Evolutionary conservation across 2,888 invertebrate species (phyloP).

Genomic region (Carpatolechia fugitivella): DNA sequence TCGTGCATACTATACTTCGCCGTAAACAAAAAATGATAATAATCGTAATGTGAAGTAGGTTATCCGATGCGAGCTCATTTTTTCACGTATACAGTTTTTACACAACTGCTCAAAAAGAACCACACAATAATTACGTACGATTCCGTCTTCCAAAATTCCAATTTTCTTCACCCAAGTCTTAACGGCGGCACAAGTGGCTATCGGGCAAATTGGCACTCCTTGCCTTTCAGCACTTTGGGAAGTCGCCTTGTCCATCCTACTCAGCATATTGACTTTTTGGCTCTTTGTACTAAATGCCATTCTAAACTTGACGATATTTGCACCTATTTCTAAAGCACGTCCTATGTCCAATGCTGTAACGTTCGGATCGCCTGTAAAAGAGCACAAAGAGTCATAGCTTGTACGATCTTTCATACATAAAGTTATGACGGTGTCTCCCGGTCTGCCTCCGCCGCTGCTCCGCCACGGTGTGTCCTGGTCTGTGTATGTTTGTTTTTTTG

Average conservation of each 20-base stretch:
- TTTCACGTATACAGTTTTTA: too few species aligned
- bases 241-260: conserved; percentile 47
- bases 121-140: neutral
- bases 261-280: conserved; percentile 47
- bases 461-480: too few species aligned
- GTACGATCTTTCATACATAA: too few species aligned
- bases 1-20: too few species aligned
- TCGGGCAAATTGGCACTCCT: conserved; percentile 78
- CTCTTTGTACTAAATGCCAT: conserved; percentile 39
- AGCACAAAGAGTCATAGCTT: too few species aligned
- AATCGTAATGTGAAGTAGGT: too few species aligned
- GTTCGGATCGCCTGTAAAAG: conserved; percentile 39
- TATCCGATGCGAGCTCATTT: too few species aligned
- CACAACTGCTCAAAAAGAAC: too few species aligned
- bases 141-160: conserved; percentile 55
- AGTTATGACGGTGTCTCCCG: too few species aligned
- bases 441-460: too few species aligned
- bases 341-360: conserved; percentile 56
- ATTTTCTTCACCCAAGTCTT: conserved; percentile 92
- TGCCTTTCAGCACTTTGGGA: conserved; percentile 75
- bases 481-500: too few species aligned
- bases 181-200: conserved; percentile 90
- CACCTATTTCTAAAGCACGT: conserved; percentile 68
- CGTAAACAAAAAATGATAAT: too few species aligned
- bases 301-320: conserved; percentile 62